A percentile compares a stretch with the other conserved stretches of the same genome.
These are phyloP conservation scores for Imbricaverruca yamaguchii DNA, from an alignment of 2,888 invertebrate genomes.

Conservation along the genomic window DNA sequence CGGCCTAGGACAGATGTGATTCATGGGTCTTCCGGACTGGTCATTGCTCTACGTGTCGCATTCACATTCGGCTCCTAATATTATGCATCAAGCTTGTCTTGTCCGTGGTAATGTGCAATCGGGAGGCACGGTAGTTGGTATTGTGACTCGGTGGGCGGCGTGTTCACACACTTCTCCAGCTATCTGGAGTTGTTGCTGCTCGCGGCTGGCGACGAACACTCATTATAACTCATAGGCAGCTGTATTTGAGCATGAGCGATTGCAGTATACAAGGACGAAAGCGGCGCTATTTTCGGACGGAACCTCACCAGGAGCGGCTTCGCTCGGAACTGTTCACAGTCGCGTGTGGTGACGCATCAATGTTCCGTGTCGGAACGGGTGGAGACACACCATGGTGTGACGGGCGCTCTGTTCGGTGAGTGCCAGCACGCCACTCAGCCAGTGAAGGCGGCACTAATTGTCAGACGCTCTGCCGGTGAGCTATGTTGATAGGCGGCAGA, in stretches of 20 bases:
- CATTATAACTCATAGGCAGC: neutral
- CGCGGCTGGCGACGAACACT: neutral
- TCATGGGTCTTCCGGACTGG: neutral
- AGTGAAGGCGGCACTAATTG: neutral
- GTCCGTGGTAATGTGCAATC: neutral
- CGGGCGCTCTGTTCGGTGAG: neutral
- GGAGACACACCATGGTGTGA: neutral
- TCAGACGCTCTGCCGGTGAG: neutral
- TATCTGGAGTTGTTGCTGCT: neutral
- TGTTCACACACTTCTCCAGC: neutral
- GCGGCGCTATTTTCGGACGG: neutral
- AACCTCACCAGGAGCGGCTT: neutral
- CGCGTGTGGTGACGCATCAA: neutral
- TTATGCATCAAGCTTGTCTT: neutral
- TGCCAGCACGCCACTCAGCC: neutral
- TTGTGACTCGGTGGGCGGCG: neutral
- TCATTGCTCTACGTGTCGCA: neutral
- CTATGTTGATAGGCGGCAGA: neutral
- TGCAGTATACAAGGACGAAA: neutral
- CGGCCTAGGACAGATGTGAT: neutral
- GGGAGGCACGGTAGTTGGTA: neutral
- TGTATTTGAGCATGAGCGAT: neutral
- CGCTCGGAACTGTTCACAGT: neutral
- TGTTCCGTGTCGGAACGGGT: neutral
- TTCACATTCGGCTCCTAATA: neutral